phyloP scores from a whole-genome alignment of 2,888 invertebrate species.

The Tenthredo mesomela region DNA sequence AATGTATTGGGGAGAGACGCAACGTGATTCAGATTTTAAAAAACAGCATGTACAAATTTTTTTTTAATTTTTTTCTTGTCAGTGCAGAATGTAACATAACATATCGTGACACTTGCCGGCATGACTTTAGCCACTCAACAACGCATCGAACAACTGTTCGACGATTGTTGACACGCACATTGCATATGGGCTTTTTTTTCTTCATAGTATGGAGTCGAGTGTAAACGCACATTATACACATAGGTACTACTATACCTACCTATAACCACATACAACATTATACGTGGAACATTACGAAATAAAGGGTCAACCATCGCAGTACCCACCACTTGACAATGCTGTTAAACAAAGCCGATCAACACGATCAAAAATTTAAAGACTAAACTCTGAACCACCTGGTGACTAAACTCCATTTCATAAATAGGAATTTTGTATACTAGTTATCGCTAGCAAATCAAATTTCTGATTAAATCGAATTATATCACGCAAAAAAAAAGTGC shows the following conservation, averaged over 20 bases:
- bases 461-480: too few species aligned
- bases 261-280: neutral
- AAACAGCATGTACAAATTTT: neutral
- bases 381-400: constrained; percentile 15
- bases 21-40: neutral
- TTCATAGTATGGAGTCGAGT: constrained; percentile 1
- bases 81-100: neutral
- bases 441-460: neutral
- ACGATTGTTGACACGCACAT: constrained; percentile 46
- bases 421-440: neutral
- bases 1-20: neutral
- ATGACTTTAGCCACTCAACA: constrained; percentile 29
- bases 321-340: constrained; percentile 15
- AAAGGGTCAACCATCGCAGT: constrained; percentile 17
- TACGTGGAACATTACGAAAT: constrained; percentile 6
- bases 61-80: constrained; percentile 11
- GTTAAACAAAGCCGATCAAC: constrained; percentile 37
- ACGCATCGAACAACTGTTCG: constrained; percentile 48
- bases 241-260: neutral
- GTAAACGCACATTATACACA: constrained; percentile 32
- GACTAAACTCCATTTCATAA: neutral
- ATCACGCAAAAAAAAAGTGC: too few species aligned
- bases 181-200: constrained; percentile 35
- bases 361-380: neutral
- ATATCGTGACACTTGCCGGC: constrained; percentile 36